Base-by-base conservation (phyloP, 2,888 invertebrate species). In the Heteromyza rotundicornis region DNA sequence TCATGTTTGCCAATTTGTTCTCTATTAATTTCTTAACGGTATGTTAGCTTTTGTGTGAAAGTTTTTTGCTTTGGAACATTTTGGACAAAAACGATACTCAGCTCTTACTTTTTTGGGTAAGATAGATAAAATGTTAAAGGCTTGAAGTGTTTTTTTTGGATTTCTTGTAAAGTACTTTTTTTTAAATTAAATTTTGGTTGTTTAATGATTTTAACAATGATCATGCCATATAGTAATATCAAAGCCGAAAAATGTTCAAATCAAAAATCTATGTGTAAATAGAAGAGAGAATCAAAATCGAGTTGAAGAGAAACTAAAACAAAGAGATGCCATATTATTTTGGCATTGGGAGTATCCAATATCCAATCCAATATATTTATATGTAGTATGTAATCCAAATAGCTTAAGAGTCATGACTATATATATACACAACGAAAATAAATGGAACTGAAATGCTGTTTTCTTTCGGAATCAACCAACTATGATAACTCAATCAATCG, bases 181-280 rank as follows among this genome's bases (percentile, higher is more conserved):
- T n/a, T n/a, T n/a, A n/a, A n/a, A n/a, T n/a, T n/a, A n/a, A 19
- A 50, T 57, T 57, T 57, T 50, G 35, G 12, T 51, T 32, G 52
- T 54, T n/a, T n/a, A 40, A 57, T 53, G 55, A 54, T 66, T 65
- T 64, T 24, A 68, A 70, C 69, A 69, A 68, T 69, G 66, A 70
- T 65, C 70, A 70, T 70, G 70, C 70, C 60, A 67, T 64, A n/a
- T n/a, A n/a, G n/a, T n/a, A 63, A 67, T 64, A 63, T 68, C 60
- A 62, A 68, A 68, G 65, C 67, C 67, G 57, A n/a, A n/a, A 68
- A 68, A 64, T 57, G 52, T 61, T 16, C 2, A 66, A 69, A 68
- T 59, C 50, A 64, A 64, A 66, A 50, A 64, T 16, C n/a, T 23
- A 51, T 22, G 23, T 23, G 22, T 2, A 23, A 20, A 22, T 22